phyloP scores from a whole-genome alignment of 2,888 invertebrate species.

The Agrochola litura region DNA sequence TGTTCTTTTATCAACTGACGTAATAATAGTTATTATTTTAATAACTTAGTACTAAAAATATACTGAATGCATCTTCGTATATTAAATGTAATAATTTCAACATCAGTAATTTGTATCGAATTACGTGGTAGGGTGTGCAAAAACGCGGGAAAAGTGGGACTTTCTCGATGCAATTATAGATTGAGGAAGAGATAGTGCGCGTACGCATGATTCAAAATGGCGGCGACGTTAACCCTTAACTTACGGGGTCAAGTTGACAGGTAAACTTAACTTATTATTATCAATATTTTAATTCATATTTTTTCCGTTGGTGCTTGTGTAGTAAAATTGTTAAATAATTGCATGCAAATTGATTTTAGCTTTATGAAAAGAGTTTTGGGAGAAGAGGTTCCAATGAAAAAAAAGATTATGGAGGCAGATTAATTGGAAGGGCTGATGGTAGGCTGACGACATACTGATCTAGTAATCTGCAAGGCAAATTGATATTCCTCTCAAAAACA shows the following conservation, averaged over 20 bases:
- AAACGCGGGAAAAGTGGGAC: slow-evolving; percentile 75
- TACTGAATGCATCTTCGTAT: slow-evolving; percentile 24
- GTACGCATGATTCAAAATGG: slow-evolving; percentile 70
- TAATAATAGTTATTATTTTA: slow-evolving; percentile 30
- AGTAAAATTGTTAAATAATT: neutral
- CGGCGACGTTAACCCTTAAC: slow-evolving; percentile 59
- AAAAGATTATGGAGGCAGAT: neutral
- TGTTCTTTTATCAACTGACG: slow-evolving; percentile 11
- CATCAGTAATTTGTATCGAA: slow-evolving; percentile 51
- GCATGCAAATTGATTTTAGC: neutral
- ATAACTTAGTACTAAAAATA: slow-evolving; percentile 17
- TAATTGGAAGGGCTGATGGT: neutral
- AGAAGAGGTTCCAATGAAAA: slow-evolving; percentile 4
- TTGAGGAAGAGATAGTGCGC: slow-evolving; percentile 70
- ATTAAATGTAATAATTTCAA: slow-evolving; percentile 28
- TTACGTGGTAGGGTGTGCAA: slow-evolving; percentile 68
- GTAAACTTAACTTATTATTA: slow-evolving; percentile 28
- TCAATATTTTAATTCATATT: slow-evolving; percentile 10
- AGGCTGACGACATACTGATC: neutral
- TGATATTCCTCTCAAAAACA: slow-evolving; percentile 33
- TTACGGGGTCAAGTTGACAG: slow-evolving; percentile 52
- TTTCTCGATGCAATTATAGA: slow-evolving; percentile 78
- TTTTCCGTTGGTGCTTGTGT: neutral
- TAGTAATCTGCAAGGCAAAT: slow-evolving; percentile 35
- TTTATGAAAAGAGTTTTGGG: neutral